Evolutionary conservation across 2,113 vertebrate genomes (phyloP), one percentile per base, ranked within the genome.

Genomic region (Quiscalus mexicanus): DNA sequence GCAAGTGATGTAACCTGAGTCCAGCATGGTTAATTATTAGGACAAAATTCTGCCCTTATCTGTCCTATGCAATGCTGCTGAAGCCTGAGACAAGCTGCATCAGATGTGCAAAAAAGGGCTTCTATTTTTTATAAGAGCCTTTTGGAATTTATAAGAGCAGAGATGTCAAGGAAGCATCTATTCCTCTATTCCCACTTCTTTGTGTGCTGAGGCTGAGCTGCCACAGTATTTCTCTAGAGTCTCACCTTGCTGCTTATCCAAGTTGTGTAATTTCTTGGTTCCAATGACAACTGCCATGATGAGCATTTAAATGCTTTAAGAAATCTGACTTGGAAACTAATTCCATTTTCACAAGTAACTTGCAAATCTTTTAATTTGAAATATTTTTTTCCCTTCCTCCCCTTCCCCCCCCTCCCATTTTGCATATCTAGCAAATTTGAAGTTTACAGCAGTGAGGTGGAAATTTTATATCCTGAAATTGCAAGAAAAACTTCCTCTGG

Each of bases 1-100:
- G 18, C 27, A 64, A 90, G 6, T n/a, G 67, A 39, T 0, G 0
- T 79, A 93, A 90, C 28, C 31, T 30, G 52, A 77, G 85, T 50
- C 14, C 44, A 64, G 31, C 12, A 15, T 70, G 23, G 71, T 93
- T 91, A 95, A 86, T 88, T 87, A 94, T 90, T 90, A 90, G 64
- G 24, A 68, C 23, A 5, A 22, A 31, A 81, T 74, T 81, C 63
- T 84, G n/a, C 9, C 15, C 5, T 13, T n/a, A 2, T 7, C 10
- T 76, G 27, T 63, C 22, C 82, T 60, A 6, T 44, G n/a, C 18
- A 45, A 24, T 12, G 20, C 30, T 53, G 8, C 55, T 94, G 64
- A 70, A 83, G 14, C 27, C 68, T 77, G 50, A 65, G 50, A 28
- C 7, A 55, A 78, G 24, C 33, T 84, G 60, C 11, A 19, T 14